phyloP scores from a whole-genome alignment of 2,888 invertebrate species.

The Diploptera punctata region DNA sequence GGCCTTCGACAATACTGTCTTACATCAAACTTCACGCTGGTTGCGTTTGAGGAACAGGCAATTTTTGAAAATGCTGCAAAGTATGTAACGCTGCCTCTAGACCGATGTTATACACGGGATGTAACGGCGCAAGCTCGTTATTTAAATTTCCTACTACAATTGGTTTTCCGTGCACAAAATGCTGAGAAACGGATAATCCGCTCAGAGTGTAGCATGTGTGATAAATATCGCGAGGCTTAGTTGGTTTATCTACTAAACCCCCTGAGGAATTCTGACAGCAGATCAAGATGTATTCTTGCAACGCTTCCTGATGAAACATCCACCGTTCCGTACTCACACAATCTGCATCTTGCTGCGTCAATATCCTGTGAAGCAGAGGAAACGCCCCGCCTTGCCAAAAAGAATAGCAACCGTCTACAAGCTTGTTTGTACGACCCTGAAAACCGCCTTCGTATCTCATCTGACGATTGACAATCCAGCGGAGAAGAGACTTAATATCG shows the following conservation, averaged over 20 bases:
- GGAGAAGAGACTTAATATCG: conserved; percentile 75
- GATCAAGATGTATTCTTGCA: conserved; percentile 94
- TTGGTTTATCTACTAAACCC: conserved; percentile 95
- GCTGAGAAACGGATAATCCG: conserved; percentile 93
- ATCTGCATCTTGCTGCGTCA: conserved; percentile 58
- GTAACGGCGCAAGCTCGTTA: conserved; percentile 66
- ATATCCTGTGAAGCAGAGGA: conserved; percentile 81
- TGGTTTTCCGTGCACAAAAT: conserved; percentile 52
- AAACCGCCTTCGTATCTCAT: conserved; percentile 97
- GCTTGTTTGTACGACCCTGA: conserved; percentile 96
- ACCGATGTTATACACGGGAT: conserved; percentile 85
- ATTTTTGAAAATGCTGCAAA: conserved; percentile 56
- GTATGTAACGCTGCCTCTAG: conserved; percentile 66
- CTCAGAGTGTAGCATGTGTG: conserved; percentile 97
- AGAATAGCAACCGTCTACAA: conserved; percentile 98
- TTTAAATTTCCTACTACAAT: conserved; percentile 72
- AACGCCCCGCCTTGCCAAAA: conserved; percentile 98
- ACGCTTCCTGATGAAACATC: conserved; percentile 84
- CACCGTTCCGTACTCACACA: conserved; percentile 60
- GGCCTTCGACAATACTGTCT: background rate
- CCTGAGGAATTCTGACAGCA: conserved; percentile 90
- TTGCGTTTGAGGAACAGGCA: conserved; percentile 39
- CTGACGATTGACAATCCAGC: conserved; percentile 91
- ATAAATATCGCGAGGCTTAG: conserved; percentile 90
- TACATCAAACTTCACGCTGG: background rate